A percentile compares a stretch with the other conserved stretches of the same genome.
Conservation (phyloP, 2,113 vertebrate genomes). For the Uropsilus gracilis region DNA sequence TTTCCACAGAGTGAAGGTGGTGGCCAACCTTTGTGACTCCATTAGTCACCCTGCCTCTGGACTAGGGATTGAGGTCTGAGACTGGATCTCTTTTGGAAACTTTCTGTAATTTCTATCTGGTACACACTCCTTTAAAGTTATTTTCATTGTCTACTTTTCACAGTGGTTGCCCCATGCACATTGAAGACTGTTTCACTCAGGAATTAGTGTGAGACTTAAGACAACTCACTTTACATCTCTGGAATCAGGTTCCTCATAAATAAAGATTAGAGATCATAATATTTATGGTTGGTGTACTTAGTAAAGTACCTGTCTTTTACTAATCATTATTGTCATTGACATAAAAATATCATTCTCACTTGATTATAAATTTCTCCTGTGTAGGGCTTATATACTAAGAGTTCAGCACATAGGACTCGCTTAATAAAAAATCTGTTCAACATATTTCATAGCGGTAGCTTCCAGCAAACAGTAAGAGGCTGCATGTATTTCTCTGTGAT, state of each 20-base stretch:
- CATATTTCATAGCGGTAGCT: neutral
- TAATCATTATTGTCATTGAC: neutral
- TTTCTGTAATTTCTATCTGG: neutral
- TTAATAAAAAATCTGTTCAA: neutral
- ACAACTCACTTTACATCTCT: slow-evolving; percentile 9
- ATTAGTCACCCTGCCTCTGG: neutral
- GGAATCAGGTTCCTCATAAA: neutral
- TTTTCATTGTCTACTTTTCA: neutral
- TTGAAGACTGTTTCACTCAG: neutral
- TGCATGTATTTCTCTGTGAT: neutral
- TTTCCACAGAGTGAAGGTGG: neutral
- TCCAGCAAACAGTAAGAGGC: neutral
- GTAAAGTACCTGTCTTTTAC: neutral
- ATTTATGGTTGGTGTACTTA: neutral
- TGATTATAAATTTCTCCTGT: neutral
- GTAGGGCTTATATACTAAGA: neutral
- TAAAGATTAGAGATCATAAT: slow-evolving; percentile 8
- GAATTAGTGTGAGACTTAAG: neutral
- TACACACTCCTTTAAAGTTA: neutral
- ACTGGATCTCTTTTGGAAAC: neutral
- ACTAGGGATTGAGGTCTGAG: neutral
- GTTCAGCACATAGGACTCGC: neutral
- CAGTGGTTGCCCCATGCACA: neutral
- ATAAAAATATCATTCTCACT: slow-evolving; percentile 2
- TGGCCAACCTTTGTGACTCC: neutral